Conservation (phyloP, 2,888 invertebrate genomes). For the Latrodectus hesperus region DNA sequence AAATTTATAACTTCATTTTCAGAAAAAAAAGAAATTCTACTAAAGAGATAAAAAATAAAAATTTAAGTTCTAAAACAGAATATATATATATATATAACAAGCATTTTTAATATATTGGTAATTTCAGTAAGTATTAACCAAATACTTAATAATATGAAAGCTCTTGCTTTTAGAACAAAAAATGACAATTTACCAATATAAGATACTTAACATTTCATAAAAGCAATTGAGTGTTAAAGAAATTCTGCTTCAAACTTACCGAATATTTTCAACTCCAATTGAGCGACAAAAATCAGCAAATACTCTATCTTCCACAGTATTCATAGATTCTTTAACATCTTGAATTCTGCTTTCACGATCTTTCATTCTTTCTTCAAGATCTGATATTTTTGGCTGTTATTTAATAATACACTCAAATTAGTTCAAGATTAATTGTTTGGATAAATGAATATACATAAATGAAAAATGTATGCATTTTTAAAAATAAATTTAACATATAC, state of each 20-base stretch:
- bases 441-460: background rate
- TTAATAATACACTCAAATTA: conserved; percentile 26
- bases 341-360: conserved; percentile 88
- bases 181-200: too few relatives aligned
- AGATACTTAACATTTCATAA: too few relatives aligned
- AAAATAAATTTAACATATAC: background rate
- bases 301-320: conserved; percentile 96
- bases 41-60: too few relatives aligned
- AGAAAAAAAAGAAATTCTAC: too few relatives aligned
- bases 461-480: background rate
- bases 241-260: conserved; percentile 74
- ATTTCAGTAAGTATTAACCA: too few relatives aligned
- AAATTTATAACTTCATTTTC: too few relatives aligned
- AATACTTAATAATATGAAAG: too few relatives aligned
- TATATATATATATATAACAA: too few relatives aligned
- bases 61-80: too few relatives aligned
- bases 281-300: conserved; percentile 94
- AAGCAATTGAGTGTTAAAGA: too few relatives aligned
- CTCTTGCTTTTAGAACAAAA: too few relatives aligned
- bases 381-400: conserved; percentile 79
- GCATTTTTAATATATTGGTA: too few relatives aligned
- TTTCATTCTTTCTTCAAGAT: conserved; percentile 80
- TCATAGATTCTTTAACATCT: conserved; percentile 95
- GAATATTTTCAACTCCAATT: conserved; percentile 96
- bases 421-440: conserved; percentile 16